Conservation (phyloP, 1,140 invertebrate genomes). For the Doryteuthis pealeii region DNA sequence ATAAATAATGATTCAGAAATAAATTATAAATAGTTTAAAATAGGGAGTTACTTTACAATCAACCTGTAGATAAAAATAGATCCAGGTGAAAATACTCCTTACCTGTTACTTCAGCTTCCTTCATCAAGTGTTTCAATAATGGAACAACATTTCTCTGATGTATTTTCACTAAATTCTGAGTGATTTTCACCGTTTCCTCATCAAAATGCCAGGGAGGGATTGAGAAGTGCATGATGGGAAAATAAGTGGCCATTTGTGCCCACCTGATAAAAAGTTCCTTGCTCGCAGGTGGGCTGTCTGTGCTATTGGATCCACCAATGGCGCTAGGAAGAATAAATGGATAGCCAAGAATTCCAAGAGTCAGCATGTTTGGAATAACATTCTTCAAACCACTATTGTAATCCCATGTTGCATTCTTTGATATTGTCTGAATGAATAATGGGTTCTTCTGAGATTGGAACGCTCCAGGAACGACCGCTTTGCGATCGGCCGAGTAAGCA, state of each 20-base stretch:
- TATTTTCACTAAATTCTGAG: conserved; percentile 68
- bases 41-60: too few species aligned
- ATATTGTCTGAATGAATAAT: conserved; percentile 83
- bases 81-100: conserved; percentile 11
- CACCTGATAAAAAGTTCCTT: conserved; percentile 86
- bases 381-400: conserved; percentile 70
- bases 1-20: too few species aligned
- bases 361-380: conserved; percentile 77
- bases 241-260: conserved; percentile 81
- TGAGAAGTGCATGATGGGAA: conserved; percentile 87
- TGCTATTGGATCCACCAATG: conserved; percentile 83
- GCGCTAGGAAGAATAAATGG: conserved; percentile 85
- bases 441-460: conserved; percentile 75
- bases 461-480: conserved; percentile 70
- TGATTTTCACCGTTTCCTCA: conserved; percentile 69
- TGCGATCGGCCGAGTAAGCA: conserved; percentile 20
- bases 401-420: conserved; percentile 80
- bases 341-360: conserved; percentile 86
- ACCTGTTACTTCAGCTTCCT: conserved; percentile 74
- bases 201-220: conserved; percentile 86
- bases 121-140: conserved; percentile 64
- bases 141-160: conserved; percentile 69
- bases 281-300: conserved; percentile 55
- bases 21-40: too few species aligned
- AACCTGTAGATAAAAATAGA: too few species aligned